A percentile compares a stretch with the other conserved stretches of the same genome.
Evolutionary conservation across 2,888 invertebrate species (phyloP).

Genomic region (Ophion slaviceki): DNA sequence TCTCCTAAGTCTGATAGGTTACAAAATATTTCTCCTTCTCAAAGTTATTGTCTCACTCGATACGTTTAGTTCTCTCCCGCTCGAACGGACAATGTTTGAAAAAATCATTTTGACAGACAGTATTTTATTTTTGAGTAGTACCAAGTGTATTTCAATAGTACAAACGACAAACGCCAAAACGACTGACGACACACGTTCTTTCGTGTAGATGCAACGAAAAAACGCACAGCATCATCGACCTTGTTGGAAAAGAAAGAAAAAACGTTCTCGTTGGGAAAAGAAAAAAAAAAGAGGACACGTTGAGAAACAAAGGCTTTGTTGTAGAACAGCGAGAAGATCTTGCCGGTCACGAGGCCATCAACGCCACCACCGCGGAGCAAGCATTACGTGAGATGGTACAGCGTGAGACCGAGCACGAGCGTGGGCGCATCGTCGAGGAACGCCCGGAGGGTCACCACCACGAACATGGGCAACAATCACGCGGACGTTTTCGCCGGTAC

Average conservation of each 20-base stretch:
- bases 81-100: background rate
- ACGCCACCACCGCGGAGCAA: constrained; percentile 72
- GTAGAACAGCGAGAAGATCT: constrained; percentile 81
- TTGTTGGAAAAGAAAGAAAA: too few relatives aligned
- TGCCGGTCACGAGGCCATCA: constrained; percentile 69
- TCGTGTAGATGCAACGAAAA: too few relatives aligned
- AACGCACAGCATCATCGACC: too few relatives aligned
- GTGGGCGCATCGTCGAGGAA: constrained; percentile 71
- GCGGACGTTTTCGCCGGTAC: constrained; percentile 77
- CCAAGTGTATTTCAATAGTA: background rate
- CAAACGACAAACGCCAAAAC: too few relatives aligned
- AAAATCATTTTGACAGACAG: background rate
- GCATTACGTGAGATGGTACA: constrained; percentile 78
- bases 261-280: too few relatives aligned
- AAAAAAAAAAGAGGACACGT: constrained; percentile 62
- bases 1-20: too few relatives aligned
- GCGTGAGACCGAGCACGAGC: constrained; percentile 72
- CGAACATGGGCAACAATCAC: constrained; percentile 73
- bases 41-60: too few relatives aligned
- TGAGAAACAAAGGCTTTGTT: constrained; percentile 78
- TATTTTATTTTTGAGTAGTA: background rate
- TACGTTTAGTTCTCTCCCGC: too few relatives aligned
- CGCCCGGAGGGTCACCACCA: constrained; percentile 74
- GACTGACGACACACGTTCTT: too few relatives aligned
- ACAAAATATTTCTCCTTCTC: too few relatives aligned